Conservation (phyloP, 2,888 invertebrate species). For the Lasioglossum figueresi region DNA sequence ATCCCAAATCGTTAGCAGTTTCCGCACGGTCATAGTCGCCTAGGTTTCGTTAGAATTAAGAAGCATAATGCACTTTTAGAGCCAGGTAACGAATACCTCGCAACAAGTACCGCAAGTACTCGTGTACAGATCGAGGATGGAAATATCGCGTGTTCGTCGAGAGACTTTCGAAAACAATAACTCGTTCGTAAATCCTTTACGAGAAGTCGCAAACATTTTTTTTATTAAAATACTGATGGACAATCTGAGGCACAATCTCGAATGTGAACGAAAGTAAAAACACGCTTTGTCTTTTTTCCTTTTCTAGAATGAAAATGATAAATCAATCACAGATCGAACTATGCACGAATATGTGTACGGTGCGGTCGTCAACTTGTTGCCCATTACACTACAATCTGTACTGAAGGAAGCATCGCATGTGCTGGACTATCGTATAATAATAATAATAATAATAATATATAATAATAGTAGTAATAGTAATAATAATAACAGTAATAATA, state of each 20-base stretch:
- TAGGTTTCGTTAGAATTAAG: slow-evolving; percentile 16
- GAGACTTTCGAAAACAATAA: neutral
- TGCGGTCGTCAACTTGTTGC: slow-evolving; percentile 39
- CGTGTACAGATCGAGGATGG: slow-evolving; percentile 38
- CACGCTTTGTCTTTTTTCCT: neutral
- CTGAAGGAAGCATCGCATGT: slow-evolving; percentile 67
- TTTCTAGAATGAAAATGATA: neutral
- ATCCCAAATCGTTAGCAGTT: slow-evolving; percentile 17
- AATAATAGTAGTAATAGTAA: slow-evolving; percentile 41
- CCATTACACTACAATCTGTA: slow-evolving; percentile 42
- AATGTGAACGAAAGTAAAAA: neutral
- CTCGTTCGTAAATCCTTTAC: neutral
- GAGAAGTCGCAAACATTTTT: neutral
- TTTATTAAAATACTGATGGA: slow-evolving; percentile 1
- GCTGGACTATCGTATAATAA: slow-evolving; percentile 50
- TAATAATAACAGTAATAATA: neutral
- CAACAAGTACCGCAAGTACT: slow-evolving; percentile 44
- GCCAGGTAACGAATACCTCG: slow-evolving; percentile 52
- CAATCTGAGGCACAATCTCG: neutral
- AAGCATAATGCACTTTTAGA: slow-evolving; percentile 62
- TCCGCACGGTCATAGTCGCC: slow-evolving; percentile 13
- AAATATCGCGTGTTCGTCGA: neutral
- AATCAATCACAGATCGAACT: slow-evolving; percentile 21
- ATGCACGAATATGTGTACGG: slow-evolving; percentile 44
- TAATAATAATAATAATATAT: slow-evolving; percentile 6